Conservation (phyloP, 2,888 invertebrate species). For the Anaspis maculata region DNA sequence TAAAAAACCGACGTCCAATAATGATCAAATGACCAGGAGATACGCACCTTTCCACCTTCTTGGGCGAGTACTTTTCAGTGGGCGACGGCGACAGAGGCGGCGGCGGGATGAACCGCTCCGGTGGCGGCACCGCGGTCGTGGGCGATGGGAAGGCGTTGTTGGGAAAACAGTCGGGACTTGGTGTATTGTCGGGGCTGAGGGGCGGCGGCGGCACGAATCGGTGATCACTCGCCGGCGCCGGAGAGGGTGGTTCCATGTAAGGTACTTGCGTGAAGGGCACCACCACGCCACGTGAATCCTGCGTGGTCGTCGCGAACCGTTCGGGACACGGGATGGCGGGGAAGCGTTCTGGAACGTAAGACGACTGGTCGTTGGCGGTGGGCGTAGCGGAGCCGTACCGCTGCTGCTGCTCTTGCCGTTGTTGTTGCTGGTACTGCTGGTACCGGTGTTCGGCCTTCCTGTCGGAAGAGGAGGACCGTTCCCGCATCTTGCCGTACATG, state of each 20-base stretch:
- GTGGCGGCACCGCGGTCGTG: slow-evolving; percentile 42
- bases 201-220: slow-evolving; percentile 55
- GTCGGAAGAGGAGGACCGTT: slow-evolving; percentile 26
- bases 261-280: slow-evolving; percentile 29
- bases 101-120: slow-evolving; percentile 50
- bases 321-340: slow-evolving; percentile 25
- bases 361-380: too few species aligned
- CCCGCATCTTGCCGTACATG: slow-evolving; percentile 25
- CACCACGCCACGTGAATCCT: too few species aligned
- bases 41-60: slow-evolving; percentile 30
- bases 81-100: slow-evolving; percentile 39
- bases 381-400: too few species aligned
- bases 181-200: slow-evolving; percentile 47
- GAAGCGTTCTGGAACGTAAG: slow-evolving; percentile 21
- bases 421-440: slow-evolving; percentile 18
- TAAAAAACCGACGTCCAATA: too few species aligned
- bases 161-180: slow-evolving; percentile 53
- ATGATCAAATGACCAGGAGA: too few species aligned
- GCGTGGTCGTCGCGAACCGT: slow-evolving; percentile 32
- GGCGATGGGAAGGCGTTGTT: slow-evolving; percentile 46
- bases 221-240: slow-evolving; percentile 49
- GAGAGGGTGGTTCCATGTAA: slow-evolving; percentile 50
- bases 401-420: too few species aligned
- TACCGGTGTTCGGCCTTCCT: slow-evolving; percentile 23
- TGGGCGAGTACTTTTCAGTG: slow-evolving; percentile 33